phyloP scores from a whole-genome alignment of 1,140 invertebrate species.

The Vollenhovia emeryi region DNA sequence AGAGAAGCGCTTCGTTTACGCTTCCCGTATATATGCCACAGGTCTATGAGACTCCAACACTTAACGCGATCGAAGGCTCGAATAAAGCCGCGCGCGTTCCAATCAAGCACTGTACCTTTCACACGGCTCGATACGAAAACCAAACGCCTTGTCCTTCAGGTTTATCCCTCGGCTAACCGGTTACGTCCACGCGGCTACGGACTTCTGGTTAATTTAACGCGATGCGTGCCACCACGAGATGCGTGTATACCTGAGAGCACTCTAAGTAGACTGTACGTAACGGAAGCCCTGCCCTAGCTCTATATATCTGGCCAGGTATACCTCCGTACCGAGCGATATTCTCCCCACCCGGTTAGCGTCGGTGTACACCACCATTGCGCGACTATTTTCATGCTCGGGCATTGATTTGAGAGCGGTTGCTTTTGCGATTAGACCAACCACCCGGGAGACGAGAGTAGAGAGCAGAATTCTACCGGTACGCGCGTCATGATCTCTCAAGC shows the following conservation, averaged over 20 bases:
- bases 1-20: background rate
- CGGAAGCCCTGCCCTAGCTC: constrained; percentile 86
- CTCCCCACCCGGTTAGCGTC: constrained; percentile 74
- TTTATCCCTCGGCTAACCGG: background rate
- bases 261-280: constrained; percentile 85
- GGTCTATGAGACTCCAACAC: background rate
- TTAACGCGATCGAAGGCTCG: background rate
- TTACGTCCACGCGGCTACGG: constrained; percentile 1
- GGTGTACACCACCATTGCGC: constrained; percentile 70
- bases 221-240: constrained; percentile 76
- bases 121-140: constrained; percentile 47
- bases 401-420: constrained; percentile 77
- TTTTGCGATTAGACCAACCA: constrained; percentile 74
- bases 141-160: constrained; percentile 12
- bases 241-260: constrained; percentile 82
- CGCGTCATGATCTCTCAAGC: constrained; percentile 72
- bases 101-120: constrained; percentile 21
- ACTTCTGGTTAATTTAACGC: constrained; percentile 27
- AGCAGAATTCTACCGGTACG: constrained; percentile 70
- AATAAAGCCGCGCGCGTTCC: background rate
- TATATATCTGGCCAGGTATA: constrained; percentile 86
- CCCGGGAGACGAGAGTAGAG: constrained; percentile 75
- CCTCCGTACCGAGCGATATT: constrained; percentile 83
- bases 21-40: background rate
- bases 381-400: constrained; percentile 81